Base-by-base conservation (phyloP, 2,888 invertebrate genomes). In the Plebejus anna region DNA sequence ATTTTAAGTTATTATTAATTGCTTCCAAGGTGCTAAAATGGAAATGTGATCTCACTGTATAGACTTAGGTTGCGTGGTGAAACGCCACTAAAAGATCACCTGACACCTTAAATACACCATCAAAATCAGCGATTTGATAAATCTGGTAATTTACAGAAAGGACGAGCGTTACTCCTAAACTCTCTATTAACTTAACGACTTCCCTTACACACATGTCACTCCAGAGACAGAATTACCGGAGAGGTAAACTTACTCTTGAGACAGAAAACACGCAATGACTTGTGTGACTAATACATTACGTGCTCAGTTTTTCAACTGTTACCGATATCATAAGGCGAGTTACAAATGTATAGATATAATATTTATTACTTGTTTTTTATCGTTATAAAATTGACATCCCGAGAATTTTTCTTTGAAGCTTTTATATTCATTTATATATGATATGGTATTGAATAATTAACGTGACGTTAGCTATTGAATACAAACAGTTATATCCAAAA, bases 91-190 rank as follows among this genome's bases (percentile, higher is more conserved):
- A 28, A 61, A 28, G n/a, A 9, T 22, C 59, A 59, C 9, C 3
- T 28, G 61, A 61, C 61, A 66, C 66, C 66, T 66, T 36, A 32
- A 66, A 66, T 66, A 28, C 11, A 28, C 32, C 61, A 66, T 66
- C 61, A 66, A 32, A 59, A 32, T 32, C 22, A 16, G 66, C 32
- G 13, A 66, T 66, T 66, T 66, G 32, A 66, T 66, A 32, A 66
- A 66, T 66, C 32, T 36, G 66, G 66, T 32, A 32, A 66, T 66
- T 66, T 66, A 32, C 66, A 66, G 66, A 11, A 9, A 61, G 28
- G 66, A 11, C 32, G 28, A 11, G 9, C 66, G 32, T 61, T 61
- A 4, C 16, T 13, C 32, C 32, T 66, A 66, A 66, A 32, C 66
- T 32, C 13, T 32, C 66, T 66, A 66, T 66, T 32, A 66, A 32